Evolutionary conservation across 2,888 invertebrate species (phyloP), one percentile per base, ranked within the genome.

Genomic region (Heterodera filipjevi): DNA sequence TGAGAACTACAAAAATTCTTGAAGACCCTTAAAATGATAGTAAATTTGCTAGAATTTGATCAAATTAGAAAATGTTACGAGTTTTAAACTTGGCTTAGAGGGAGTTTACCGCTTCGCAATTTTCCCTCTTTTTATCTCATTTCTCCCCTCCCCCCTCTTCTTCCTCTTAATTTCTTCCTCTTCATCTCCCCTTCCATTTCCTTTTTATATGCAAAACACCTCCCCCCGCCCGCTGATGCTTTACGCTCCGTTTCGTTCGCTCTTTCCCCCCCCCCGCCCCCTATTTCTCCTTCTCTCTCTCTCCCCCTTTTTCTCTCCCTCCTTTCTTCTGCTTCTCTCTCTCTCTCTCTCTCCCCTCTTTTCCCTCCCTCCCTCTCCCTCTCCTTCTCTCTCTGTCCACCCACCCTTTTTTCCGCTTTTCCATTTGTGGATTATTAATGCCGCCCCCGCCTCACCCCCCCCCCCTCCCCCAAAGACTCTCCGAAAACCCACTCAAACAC

Each of bases 371-470:
- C 19, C 8, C 19, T 14, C 33, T 27, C 77, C 49, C n/a, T 22
- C 59, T 5, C 59, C n/a, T 10, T 27, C 59, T 27, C 59, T 22
- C 59, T 6, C 59, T 59, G 19, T n/a, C 27, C n/a, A 3, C 59
- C 59, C 27, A 19, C 27, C 12, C 12, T 27, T 27, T 27, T 22
- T 27, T 27, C 35, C 19, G 14, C 1, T 30, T 22, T 66, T 14
- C 27, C 27, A 27, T 68, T 35, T 68, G 66, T 33, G 68, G 68
- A 68, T 68, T 68, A 68, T 68, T 68, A 68, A 68, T 68, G 68
- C 68, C 68, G 35, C 68, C 68, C 33, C 68, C 68, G 68, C 68
- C 8, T 19, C 32, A 19, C 16, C 49, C 2, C 22, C 59, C n/a
- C 59, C 22, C 27, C 46, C 6, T n/a, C 59, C 59, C 59, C 59